Conservation (phyloP, 1,140 invertebrate genomes). For the Drusus annulatus region DNA sequence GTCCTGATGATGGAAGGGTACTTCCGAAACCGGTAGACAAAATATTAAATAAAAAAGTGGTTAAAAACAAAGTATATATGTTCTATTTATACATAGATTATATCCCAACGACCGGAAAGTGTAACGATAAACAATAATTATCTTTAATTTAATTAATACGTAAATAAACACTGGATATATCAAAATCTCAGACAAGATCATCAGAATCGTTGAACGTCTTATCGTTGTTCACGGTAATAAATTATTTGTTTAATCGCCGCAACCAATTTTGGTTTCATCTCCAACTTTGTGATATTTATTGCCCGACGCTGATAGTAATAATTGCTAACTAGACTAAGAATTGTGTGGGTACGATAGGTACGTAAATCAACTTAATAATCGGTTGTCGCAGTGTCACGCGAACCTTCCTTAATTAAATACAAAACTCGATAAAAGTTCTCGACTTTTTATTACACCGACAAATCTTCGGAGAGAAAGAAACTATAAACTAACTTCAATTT, state of each 20-base stretch:
- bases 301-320: conserved; percentile 16
- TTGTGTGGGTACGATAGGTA: conserved; percentile 11
- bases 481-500: too few species aligned
- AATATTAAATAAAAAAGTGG: too few species aligned
- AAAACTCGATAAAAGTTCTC: conserved; percentile 1
- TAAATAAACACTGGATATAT: background rate
- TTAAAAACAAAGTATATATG: too few species aligned
- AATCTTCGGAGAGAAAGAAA: too few species aligned
- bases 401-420: background rate
- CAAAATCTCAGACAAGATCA: background rate
- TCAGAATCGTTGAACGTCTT: background rate
- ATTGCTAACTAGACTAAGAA: conserved; percentile 14
- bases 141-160: conserved; percentile 18
- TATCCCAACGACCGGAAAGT: background rate
- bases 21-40: too few species aligned
- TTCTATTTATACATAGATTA: background rate
- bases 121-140: background rate
- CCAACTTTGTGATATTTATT: conserved; percentile 19
- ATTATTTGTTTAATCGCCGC: conserved; percentile 11
- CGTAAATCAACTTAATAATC: conserved; percentile 29
- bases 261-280: conserved; percentile 15
- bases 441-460: background rate
- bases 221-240: background rate
- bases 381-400: background rate
- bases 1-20: too few species aligned